Conservation (phyloP, 37 sponge, comb jelly and placozoan genomes). For the Mnemiopsis leidyi region DNA sequence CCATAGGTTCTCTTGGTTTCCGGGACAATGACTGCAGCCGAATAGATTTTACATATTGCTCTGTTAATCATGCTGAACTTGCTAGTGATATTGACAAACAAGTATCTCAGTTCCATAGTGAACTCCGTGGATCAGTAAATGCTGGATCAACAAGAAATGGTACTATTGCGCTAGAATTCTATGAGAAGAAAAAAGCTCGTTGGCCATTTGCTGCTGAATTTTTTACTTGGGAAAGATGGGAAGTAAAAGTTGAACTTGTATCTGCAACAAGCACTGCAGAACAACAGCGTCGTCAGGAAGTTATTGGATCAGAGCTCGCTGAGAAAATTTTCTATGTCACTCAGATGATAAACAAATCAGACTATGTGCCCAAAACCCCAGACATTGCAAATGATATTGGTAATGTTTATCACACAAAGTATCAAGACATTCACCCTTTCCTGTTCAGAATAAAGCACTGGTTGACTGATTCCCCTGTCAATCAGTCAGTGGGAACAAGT, state of each 20-base stretch:
- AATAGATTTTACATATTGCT: slow-evolving; percentile 54
- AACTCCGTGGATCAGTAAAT: slow-evolving; percentile 16
- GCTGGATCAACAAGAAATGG: slow-evolving; percentile 52
- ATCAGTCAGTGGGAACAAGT: slow-evolving; percentile 15
- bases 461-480: not conserved
- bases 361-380: slow-evolving; percentile 85
- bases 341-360: slow-evolving; percentile 66
- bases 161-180: slow-evolving; percentile 78
- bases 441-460: slow-evolving; percentile 70
- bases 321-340: slow-evolving; percentile 60
- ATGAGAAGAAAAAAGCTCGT: slow-evolving; percentile 79
- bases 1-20: slow-evolving; percentile 50
- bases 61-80: slow-evolving; percentile 17
- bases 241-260: slow-evolving; percentile 28
- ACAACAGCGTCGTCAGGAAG: slow-evolving; percentile 37
- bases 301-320: slow-evolving; percentile 39
- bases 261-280: slow-evolving; percentile 56
- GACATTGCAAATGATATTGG: slow-evolving; percentile 70
- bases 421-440: slow-evolving; percentile 79
- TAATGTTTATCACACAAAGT: slow-evolving; percentile 80
- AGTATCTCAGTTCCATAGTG: slow-evolving; percentile 57
- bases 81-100: slow-evolving; percentile 27
- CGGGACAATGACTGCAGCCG: slow-evolving; percentile 25
- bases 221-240: slow-evolving; percentile 65
- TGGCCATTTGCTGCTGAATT: slow-evolving; percentile 76